phyloP scores from a whole-genome alignment of 2,797 vertebrate genomes.

The Lagorchestes hirsutus region DNA sequence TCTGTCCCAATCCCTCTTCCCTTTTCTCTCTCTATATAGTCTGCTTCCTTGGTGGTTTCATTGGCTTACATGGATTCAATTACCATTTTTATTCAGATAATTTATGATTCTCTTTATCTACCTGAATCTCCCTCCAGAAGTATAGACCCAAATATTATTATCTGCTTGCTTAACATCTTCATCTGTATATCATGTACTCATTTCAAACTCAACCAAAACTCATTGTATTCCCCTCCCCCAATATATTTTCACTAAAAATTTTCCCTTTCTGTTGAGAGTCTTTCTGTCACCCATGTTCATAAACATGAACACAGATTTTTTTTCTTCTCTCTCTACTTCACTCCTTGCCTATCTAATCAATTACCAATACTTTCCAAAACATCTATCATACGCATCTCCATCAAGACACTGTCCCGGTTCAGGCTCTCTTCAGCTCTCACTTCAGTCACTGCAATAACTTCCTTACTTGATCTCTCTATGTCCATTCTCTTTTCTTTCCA shows the following conservation, averaged over 20 bases:
- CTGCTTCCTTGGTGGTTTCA: background rate
- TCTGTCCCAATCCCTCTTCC: background rate
- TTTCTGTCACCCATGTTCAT: background rate
- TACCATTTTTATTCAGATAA: background rate
- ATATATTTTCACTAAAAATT: background rate
- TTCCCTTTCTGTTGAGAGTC: background rate
- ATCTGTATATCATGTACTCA: background rate
- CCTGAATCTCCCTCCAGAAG: background rate
- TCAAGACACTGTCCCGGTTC: background rate
- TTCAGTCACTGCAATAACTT: background rate
- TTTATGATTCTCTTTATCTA: background rate
- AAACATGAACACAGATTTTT: background rate
- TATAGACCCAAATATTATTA: background rate
- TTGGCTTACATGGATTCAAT: background rate
- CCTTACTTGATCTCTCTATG: background rate
- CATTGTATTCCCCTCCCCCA: background rate
- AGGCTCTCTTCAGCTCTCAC: background rate
- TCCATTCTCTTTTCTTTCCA: background rate
- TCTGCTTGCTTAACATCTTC: background rate
- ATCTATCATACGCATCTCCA: background rate
- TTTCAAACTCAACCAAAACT: background rate
- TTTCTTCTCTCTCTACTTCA: background rate
- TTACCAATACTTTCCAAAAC: background rate
- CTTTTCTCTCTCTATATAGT: background rate
- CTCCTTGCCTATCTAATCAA: background rate